Conservation (phyloP, 2,888 invertebrate species). For the Scaptodrosophila latifasciaeformis region DNA sequence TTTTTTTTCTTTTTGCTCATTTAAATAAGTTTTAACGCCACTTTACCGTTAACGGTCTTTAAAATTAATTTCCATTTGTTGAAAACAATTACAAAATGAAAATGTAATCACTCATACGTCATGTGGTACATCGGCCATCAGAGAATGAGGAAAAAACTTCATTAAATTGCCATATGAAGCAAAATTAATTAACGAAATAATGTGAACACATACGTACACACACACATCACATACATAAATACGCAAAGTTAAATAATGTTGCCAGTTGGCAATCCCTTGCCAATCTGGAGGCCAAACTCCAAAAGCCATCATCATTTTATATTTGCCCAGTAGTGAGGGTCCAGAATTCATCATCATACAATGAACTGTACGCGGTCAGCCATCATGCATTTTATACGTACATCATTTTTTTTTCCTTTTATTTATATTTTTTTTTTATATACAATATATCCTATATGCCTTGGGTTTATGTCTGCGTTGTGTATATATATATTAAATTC, state of each 20-base stretch:
- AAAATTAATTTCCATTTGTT: constrained; percentile 4
- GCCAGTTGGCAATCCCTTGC: not conserved
- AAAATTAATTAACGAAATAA: constrained; percentile 63
- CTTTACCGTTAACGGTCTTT: not conserved
- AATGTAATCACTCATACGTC: constrained; percentile 40
- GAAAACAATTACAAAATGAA: constrained; percentile 14
- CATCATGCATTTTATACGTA: not conserved
- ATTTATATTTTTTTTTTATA: no score
- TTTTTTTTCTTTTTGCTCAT: not conserved
- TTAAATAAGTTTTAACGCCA: not conserved
- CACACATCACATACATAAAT: not conserved
- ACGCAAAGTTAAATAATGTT: not conserved
- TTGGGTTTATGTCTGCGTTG: no score
- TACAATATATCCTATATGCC: no score
- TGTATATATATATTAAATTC: no score
- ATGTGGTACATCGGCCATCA: constrained; percentile 11
- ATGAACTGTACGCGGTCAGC: not conserved
- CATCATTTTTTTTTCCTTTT: no score
- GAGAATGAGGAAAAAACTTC: constrained; percentile 27
- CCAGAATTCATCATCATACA: not conserved
- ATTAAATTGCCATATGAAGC: constrained; percentile 49
- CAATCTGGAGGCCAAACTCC: no score
- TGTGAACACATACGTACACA: constrained; percentile 18
- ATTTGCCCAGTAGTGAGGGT: no score
- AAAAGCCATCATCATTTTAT: not conserved